A percentile compares a stretch with the other conserved stretches of the same genome.
These are phyloP conservation scores for Triplophysa tibetana DNA, from an alignment of 2,113 vertebrate genomes.

Conservation along the genomic window DNA sequence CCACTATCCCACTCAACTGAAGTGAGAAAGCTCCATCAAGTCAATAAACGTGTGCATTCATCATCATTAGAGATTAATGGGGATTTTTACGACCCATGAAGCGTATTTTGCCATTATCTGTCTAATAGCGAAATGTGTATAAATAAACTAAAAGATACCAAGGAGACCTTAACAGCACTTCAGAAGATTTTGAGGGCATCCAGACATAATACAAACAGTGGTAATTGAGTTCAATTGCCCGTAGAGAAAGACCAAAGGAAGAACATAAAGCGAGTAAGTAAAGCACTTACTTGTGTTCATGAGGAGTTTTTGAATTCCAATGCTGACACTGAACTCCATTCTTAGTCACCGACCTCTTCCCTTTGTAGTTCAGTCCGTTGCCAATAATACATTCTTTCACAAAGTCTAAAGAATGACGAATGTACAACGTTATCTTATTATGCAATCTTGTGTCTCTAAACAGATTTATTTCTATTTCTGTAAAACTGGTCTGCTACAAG, in stretches of 20 bases:
- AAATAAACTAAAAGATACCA: constrained; percentile 13
- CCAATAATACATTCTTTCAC: constrained; percentile 92
- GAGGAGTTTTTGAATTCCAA: constrained; percentile 93
- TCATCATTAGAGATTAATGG: constrained; percentile 25
- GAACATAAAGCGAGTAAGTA: neutral
- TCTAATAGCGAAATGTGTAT: constrained; percentile 17
- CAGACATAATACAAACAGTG: neutral
- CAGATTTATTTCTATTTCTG: too few relatives aligned
- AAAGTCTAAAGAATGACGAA: constrained; percentile 42
- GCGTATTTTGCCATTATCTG: neutral
- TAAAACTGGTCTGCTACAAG: too few relatives aligned
- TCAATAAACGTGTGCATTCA: neutral
- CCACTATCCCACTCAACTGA: neutral
- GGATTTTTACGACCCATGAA: constrained; percentile 5
- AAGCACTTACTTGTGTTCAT: constrained; percentile 92
- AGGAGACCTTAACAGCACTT: neutral
- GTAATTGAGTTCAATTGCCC: constrained; percentile 20
- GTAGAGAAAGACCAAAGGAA: neutral
- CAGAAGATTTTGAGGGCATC: constrained; percentile 6
- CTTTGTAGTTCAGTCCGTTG: constrained; percentile 90
- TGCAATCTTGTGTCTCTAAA: neutral
- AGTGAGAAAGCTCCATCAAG: neutral
- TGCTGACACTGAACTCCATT: constrained; percentile 89
- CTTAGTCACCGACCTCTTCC: constrained; percentile 84
- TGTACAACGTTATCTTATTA: neutral